These are phyloP conservation scores for Stictocephala bisonia DNA, from an alignment of 2,888 invertebrate genomes.

Conservation along the genomic window DNA sequence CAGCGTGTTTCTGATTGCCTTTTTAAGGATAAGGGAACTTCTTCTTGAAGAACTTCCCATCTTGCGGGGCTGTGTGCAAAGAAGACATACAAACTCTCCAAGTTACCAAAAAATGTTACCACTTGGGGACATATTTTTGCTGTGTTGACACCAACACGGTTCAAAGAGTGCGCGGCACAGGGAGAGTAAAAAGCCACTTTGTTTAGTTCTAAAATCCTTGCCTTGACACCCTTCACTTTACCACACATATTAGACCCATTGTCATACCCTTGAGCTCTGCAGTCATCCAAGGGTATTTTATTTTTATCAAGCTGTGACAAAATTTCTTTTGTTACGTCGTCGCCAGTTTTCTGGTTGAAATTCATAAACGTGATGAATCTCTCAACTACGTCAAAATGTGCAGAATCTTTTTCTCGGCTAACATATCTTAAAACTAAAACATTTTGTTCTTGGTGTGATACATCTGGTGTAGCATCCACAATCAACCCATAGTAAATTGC, in stretches of 20 bases:
- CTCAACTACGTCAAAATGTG: slow-evolving; percentile 24
- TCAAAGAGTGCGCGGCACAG: slow-evolving; percentile 36
- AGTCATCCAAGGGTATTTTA: slow-evolving; percentile 34
- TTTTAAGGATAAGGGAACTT: slow-evolving; percentile 38
- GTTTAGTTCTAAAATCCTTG: slow-evolving; percentile 37
- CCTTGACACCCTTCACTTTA: slow-evolving; percentile 35
- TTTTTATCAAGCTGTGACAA: not conserved
- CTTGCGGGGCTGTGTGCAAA: slow-evolving; percentile 22
- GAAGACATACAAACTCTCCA: slow-evolving; percentile 35
- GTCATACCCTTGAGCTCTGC: slow-evolving; percentile 25
- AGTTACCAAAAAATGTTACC: slow-evolving; percentile 34
- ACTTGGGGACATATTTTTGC: slow-evolving; percentile 34
- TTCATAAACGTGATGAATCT: slow-evolving; percentile 30
- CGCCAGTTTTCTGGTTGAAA: slow-evolving; percentile 38
- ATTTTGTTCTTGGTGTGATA: slow-evolving; percentile 41
- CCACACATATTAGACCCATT: slow-evolving; percentile 32
- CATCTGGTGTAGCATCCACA: slow-evolving; percentile 30
- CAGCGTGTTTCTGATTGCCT: slow-evolving; percentile 39
- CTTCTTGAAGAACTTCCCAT: slow-evolving; percentile 41
- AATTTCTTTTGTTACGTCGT: not conserved
- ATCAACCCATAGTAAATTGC: slow-evolving; percentile 39
- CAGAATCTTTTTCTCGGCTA: not conserved
- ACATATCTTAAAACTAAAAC: slow-evolving; percentile 41
- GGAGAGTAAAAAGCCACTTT: slow-evolving; percentile 34
- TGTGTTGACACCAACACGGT: slow-evolving; percentile 32